Evolutionary conservation across 2,888 invertebrate genomes (phyloP), one percentile per base, ranked within the genome.

Genomic region (Tethea ocularis): DNA sequence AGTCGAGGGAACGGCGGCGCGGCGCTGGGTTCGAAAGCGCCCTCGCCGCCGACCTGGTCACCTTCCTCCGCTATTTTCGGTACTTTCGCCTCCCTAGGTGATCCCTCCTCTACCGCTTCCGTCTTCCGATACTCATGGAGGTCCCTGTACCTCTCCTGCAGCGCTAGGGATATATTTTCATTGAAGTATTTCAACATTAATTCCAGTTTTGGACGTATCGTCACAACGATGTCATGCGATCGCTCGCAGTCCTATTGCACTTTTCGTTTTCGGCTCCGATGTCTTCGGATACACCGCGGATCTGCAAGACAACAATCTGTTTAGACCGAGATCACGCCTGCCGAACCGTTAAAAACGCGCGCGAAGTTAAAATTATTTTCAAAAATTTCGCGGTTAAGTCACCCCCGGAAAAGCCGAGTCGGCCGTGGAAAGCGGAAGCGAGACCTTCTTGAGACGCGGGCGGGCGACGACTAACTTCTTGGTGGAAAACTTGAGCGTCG

Each of bases 391-490:
- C 62, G 61, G 64, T 61, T 65, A 69, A 67, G 67, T 66, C 71
- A 75, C 72, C 75, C 73, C 79, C 82, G 83, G 86, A 82, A 88
- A 87, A 84, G 78, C 74, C 66, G 69, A 75, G 75, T 74, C 83
- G 75, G 69, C 77, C 76, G 82, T 68, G 87, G 78, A 83, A 85
- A 83, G 87, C 87, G 91, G 90, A 88, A 90, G 86, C 85, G 84
- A 84, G 91, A 93, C 93, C 92, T 89, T 80, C 88, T 93, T 88
- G 93, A 90, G 92, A 91, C 90, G 91, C 92, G 92, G 89, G 89
- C 91, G 91, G 92, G 85, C 91, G 91, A 86, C 91, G 93, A 93
- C 93, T 94, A 93, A 93, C 92, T 93, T 93, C 93, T 93, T 93
- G 93, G 89, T 91, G 94, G 87, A 93, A 94, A 93, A 93, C 88